Base-by-base conservation (phyloP, 2,113 vertebrate species). In the Agelaius phoeniceus region DNA sequence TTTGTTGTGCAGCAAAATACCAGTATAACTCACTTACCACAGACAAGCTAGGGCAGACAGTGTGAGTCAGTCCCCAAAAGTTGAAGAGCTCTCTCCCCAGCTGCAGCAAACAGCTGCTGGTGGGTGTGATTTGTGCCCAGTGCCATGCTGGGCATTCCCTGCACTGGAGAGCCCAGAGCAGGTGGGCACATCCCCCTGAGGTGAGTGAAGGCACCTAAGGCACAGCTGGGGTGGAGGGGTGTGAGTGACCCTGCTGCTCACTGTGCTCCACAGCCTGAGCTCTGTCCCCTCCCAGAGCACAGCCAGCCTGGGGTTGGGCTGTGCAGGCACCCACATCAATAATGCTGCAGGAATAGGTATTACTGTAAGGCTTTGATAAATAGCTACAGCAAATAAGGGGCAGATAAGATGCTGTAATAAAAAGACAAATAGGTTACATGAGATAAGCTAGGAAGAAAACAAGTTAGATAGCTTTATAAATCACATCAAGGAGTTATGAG, bases 391-490 rank as follows among this genome's bases (percentile, higher is more conserved):
- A 93, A 89, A 92, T 92, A 84, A 89, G 61, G 83, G 94, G 63
- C 85, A 93, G 88, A 94, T 92, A 94, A 96, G 85, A 95, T 90
- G 85, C 73, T 79, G 58, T 81, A 94, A 96, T 93, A 92, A 88
- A 84, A 95, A 93, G 95, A 93, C 94, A 96, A 92, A 96, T 81
- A 84, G 90, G 62, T 85, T 94, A 90, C 85, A 78, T 2, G 51
- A 94, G 90, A 78, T 79, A 89, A 7, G 5, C 71, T 11, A 24
- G 84, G 61, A 95, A 90, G 58, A 87, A 96, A 94, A 81, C 94
- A 94, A 92, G 86, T 58, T 72, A 69, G 84, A 88, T 94, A 39
- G 79, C 86, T 96, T 95, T 96, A 96, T 97, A 95, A 97, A 96
- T 96, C 94, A 95, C 62, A 51, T 48, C 39, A 48, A 87, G 75